Evolutionary conservation across 2,113 vertebrate species (phyloP), one percentile per base, ranked within the genome.

Genomic region (Cyphomyrus discorhynchus): DNA sequence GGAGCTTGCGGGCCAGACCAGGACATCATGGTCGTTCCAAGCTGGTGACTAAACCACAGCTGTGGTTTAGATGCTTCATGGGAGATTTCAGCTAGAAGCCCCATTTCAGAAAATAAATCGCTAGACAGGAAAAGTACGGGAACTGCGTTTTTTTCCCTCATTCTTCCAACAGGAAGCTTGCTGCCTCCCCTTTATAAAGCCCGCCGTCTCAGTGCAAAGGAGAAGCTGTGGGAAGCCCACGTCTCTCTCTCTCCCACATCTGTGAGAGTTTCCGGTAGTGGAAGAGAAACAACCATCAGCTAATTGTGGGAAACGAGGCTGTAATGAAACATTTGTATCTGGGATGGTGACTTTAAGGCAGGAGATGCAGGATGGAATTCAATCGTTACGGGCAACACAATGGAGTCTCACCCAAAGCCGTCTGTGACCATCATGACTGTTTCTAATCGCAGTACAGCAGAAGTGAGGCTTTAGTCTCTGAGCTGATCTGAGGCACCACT

Each of bases 231-330:
- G 39, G 80, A 86, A 66, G 89, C 56, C 66, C 1, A 47, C 49
- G 91, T 70, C 10, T 31, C 62, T 31, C 62, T 31, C n/a, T 31
- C 91, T 86, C 83, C 88, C 89, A 90, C 85, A 89, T 90, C 91
- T 92, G 93, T 77, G 47, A 90, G 91, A 89, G 83, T 90, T 86
- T 86, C 17, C 42, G 90, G 50, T 90, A 39, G 87, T 88, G 90
- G 90, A 89, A 90, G 94, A 94, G 95, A 94, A 95, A 92, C 89
- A 89, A 89, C 89, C 91, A 91, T 93, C 82, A 92, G 93, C 91
- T 95, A 94, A 96, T 95, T 94, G 94, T 95, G 94, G 93, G 94
- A 95, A 92, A 92, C 89, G 91, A 87, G 86, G 92, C 94, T 93
- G 94, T 94, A 94, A 93, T 94, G 94, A 94, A 93, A 56, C 93